Base-by-base conservation (phyloP, 2,888 invertebrate genomes). In the Scotopteryx bipunctaria region DNA sequence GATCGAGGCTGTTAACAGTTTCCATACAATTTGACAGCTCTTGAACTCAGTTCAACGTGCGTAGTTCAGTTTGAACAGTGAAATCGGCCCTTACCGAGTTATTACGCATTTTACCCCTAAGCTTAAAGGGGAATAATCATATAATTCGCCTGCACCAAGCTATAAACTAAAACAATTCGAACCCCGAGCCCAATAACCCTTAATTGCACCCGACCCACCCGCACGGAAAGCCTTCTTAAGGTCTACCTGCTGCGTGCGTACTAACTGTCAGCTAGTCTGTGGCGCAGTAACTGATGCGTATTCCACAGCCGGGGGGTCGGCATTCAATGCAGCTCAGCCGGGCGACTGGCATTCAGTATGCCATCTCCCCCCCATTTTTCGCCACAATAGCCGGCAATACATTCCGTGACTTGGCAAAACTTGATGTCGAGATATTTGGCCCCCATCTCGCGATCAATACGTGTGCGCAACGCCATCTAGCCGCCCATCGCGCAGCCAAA, bases 391-490 rank as follows among this genome's bases (percentile, higher is more conserved):
- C 86, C 78, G 75, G 86, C 88, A 86, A 89, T 90, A 89, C 87
- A 87, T 89, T 84, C 79, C 86, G 87, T 90, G 89, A 89, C 87
- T 89, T 89, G 89, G 87, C 89, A 88, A 79, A 87, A 87, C 78
- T 81, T 82, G 78, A 79, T 78, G 81, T 71, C 69, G 76, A 82
- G 78, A 82, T 75, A 75, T 61, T 84, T 83, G 84, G 83, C 85
- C 84, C 78, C 81, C 76, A 73, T 74, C 67, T 70, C 69, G 61
- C 83, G 89, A 90, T 89, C 89, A 87, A 90, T 90, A 90, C 84
- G 67, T 86, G 89, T 88, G 89, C 89, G 78, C 79, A 81, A 71
- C 85, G 88, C 83, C 87, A 87, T 86, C 88, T 87, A 87, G 73
- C 76, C 64, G 66, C 79, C 56, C 79, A 82, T 80, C 88, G 89